These are phyloP conservation scores for Porphyrio hochstetteri DNA, from an alignment of 2,113 vertebrate species.

Conservation along the genomic window DNA sequence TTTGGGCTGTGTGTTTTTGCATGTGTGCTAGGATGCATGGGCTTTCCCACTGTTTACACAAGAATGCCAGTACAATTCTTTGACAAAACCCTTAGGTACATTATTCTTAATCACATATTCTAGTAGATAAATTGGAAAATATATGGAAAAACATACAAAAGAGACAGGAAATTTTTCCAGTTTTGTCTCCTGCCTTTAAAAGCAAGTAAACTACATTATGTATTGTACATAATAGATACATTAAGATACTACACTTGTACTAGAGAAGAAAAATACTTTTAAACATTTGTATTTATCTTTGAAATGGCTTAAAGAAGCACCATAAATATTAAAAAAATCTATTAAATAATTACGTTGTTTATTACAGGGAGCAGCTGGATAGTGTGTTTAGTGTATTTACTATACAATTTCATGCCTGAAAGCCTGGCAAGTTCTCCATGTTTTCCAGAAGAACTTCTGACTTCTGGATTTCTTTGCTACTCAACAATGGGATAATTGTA, in stretches of 20 bases:
- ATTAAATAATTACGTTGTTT: not conserved
- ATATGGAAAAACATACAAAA: not conserved
- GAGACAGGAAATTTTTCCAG: not conserved
- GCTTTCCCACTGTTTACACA: not conserved
- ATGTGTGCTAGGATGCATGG: accelerated
- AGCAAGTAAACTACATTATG: not conserved
- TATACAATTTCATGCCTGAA: not conserved
- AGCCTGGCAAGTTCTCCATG: not conserved
- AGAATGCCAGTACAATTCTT: not conserved
- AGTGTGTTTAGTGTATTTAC: not conserved
- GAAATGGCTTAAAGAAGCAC: not conserved
- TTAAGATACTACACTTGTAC: not conserved
- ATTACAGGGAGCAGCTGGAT: not conserved
- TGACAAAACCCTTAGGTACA: not conserved
- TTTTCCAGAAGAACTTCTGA: not conserved
- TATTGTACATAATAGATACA: not conserved
- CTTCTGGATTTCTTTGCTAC: not conserved
- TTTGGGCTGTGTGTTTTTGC: not conserved
- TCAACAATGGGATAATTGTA: not conserved
- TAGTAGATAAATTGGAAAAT: not conserved
- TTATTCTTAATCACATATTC: not conserved
- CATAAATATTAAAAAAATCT: not conserved
- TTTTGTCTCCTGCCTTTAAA: not conserved
- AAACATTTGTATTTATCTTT: not conserved
- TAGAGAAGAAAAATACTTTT: not conserved